Evolutionary conservation across 2,888 invertebrate species (phyloP).

Genomic region (Orthonevra nobilis): DNA sequence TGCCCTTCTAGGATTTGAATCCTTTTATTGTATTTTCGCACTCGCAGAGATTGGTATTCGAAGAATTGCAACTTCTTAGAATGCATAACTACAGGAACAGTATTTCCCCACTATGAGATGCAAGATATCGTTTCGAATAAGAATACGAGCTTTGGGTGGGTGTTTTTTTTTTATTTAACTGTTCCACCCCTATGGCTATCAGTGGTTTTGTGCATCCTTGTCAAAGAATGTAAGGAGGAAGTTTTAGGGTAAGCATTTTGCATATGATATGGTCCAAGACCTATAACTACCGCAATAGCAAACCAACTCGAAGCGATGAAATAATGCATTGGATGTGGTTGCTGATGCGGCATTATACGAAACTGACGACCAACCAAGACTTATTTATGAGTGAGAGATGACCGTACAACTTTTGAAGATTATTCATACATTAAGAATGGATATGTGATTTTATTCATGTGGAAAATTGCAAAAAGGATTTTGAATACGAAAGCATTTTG

Average conservation of each 20-base stretch:
- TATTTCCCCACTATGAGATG: no score
- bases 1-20: no score
- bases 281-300: slow-evolving; percentile 1
- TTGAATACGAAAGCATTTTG: slow-evolving; percentile 21
- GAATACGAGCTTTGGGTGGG: background rate
- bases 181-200: background rate
- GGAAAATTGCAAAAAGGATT: slow-evolving; percentile 48
- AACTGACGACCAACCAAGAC: slow-evolving; percentile 31
- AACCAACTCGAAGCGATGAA: slow-evolving; percentile 15
- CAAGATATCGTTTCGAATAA: background rate
- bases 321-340: slow-evolving; percentile 11
- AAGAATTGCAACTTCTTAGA: no score
- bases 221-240: slow-evolving; percentile 16
- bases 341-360: slow-evolving; percentile 19
- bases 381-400: slow-evolving; percentile 35
- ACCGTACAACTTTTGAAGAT: slow-evolving; percentile 22
- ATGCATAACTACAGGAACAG: no score
- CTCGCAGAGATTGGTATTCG: no score
- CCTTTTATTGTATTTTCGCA: no score
- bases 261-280: slow-evolving; percentile 42
- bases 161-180: background rate
- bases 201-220: slow-evolving; percentile 5
- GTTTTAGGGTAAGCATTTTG: slow-evolving; percentile 36
- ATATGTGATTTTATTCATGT: slow-evolving; percentile 55
- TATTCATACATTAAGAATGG: slow-evolving; percentile 45